A percentile compares a stretch with the other conserved stretches of the same genome.
Conservation (phyloP, 2,888 invertebrate species). For the Acanthosepion pharaonis region DNA sequence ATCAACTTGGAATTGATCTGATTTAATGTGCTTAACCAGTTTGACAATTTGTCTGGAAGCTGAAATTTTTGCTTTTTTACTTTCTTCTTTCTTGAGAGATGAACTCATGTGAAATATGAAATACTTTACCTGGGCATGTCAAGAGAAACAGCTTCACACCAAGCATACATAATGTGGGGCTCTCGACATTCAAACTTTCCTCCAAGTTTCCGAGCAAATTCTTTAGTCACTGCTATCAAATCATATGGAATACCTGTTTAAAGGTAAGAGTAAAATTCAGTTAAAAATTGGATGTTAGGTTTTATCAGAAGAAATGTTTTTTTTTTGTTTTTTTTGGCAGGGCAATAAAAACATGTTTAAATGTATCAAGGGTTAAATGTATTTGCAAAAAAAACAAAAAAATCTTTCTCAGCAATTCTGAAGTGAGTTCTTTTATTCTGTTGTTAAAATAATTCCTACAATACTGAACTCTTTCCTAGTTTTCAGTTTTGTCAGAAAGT, state of each 20-base stretch:
- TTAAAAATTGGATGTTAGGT: background rate
- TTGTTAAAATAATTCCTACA: too few relatives aligned
- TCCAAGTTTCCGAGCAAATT: constrained; percentile 62
- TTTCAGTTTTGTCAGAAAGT: too few relatives aligned
- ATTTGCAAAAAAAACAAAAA: too few relatives aligned
- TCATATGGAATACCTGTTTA: constrained; percentile 65
- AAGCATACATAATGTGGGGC: constrained; percentile 69
- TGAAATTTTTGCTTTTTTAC: background rate
- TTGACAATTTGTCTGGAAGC: background rate
- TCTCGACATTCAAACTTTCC: constrained; percentile 62
- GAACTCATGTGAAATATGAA: background rate
- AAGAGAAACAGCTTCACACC: constrained; percentile 61
- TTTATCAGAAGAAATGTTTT: too few relatives aligned
- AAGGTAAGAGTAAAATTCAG: background rate
- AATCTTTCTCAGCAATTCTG: too few relatives aligned
- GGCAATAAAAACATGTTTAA: too few relatives aligned
- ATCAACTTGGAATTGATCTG: too few relatives aligned
- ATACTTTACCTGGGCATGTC: constrained; percentile 59
- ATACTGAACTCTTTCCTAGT: too few relatives aligned
- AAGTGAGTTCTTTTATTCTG: too few relatives aligned
- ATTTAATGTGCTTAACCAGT: too few relatives aligned
- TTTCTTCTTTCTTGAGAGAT: background rate
- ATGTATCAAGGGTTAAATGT: too few relatives aligned
- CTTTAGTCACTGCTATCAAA: constrained; percentile 59
- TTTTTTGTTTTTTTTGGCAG: too few relatives aligned